Evolutionary conservation across 1,140 invertebrate species (phyloP).

Genomic region (Cheumatopsyche charites): DNA sequence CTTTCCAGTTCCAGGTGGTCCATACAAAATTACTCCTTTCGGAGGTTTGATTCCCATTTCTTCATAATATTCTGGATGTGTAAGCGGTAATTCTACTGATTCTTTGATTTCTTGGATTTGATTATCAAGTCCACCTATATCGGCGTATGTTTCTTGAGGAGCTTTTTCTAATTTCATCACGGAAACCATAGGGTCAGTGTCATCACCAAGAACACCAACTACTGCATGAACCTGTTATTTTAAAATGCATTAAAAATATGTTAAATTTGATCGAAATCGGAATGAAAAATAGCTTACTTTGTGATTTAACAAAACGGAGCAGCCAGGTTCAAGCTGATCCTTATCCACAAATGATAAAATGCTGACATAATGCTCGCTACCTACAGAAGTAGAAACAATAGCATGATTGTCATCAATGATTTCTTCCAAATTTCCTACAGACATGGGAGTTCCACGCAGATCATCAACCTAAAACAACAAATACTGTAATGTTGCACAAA

Average conservation of each 20-base stretch:
- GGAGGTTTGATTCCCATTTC: conserved; percentile 99
- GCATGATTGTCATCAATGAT: conserved; percentile 99
- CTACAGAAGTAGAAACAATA: conserved; percentile 99
- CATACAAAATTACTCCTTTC: conserved; percentile 99
- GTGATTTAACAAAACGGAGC: conserved; percentile 97
- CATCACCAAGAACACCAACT: conserved; percentile 97
- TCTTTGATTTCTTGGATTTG: conserved; percentile 99
- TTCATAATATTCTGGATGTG: conserved; percentile 99
- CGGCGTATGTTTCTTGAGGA: conserved; percentile 99
- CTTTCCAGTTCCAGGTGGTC: conserved; percentile 97
- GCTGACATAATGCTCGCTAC: conserved; percentile 99
- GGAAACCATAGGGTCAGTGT: conserved; percentile 99
- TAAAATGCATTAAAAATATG: conserved; percentile 8
- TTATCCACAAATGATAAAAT: conserved; percentile 99
- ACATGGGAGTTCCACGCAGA: conserved; percentile 98
- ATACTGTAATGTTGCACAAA: no score
- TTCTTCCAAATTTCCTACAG: conserved; percentile 98
- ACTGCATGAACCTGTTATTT: conserved; percentile 86
- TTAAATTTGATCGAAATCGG: neutral
- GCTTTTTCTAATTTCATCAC: conserved; percentile 99
- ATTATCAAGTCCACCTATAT: conserved; percentile 98
- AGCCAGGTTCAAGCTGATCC: conserved; percentile 98
- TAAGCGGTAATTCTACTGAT: conserved; percentile 97
- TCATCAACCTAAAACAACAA: conserved; percentile 92
- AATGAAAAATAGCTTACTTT: conserved; percentile 65